phyloP scores from a whole-genome alignment of 35 echinoderm and acorn worm genomes.

The Eucidaris tribuloides region DNA sequence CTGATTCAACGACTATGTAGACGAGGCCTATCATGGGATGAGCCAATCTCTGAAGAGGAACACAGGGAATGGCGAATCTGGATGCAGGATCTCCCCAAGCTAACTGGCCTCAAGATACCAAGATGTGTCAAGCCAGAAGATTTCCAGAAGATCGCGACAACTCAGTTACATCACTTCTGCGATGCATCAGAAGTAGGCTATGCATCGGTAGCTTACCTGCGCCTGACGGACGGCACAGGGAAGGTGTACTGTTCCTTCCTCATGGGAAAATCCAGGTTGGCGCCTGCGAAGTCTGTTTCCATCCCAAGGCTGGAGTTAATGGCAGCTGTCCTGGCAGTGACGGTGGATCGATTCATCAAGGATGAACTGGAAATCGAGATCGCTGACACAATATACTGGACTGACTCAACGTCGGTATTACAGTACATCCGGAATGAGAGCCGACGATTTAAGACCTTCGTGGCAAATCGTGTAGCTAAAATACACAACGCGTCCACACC shows the following conservation, averaged over 20 bases:
- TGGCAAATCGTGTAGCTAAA: slow-evolving; percentile 61
- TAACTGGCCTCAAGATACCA: background rate
- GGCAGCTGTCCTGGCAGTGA: no score
- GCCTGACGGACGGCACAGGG: slow-evolving; percentile 5
- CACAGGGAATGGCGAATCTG: slow-evolving; percentile 29
- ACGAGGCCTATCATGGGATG: slow-evolving; percentile 42
- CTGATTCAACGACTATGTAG: slow-evolving; percentile 48
- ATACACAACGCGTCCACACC: slow-evolving; percentile 37
- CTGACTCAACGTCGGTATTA: slow-evolving; percentile 59
- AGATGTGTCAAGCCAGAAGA: slow-evolving; percentile 24
- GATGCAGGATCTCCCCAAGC: slow-evolving; percentile 3
- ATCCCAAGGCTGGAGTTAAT: slow-evolving; percentile 32
- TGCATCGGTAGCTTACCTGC: slow-evolving; percentile 13
- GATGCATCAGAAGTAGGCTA: slow-evolving; percentile 20
- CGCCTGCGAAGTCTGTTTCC: slow-evolving; percentile 20
- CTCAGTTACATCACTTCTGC: slow-evolving; percentile 35
- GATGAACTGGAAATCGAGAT: no score
- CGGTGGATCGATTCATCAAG: no score
- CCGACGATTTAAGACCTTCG: slow-evolving; percentile 57
- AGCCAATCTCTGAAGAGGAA: slow-evolving; percentile 7
- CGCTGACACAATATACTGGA: slow-evolving; percentile 43
- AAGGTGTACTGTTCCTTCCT: slow-evolving; percentile 15
- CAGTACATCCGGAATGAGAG: slow-evolving; percentile 58
- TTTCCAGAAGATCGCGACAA: background rate
- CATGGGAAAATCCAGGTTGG: no score